A percentile compares a stretch with the other conserved stretches of the same genome.
These are phyloP conservation scores for Drosophila nikananu DNA, from an alignment of 1,140 invertebrate species.

Conservation along the genomic window DNA sequence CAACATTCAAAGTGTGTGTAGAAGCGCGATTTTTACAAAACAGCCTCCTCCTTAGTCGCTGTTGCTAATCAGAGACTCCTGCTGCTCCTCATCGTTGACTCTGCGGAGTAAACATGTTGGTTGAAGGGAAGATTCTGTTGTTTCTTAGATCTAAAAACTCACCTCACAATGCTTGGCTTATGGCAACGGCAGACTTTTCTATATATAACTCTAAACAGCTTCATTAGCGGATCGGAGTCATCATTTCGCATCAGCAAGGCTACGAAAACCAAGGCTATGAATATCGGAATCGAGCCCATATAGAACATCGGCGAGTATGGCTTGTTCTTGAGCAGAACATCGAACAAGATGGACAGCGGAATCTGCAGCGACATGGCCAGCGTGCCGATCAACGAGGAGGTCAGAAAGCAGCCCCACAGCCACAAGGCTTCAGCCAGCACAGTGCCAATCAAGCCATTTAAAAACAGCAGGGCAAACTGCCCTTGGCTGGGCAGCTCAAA, in stretches of 20 bases:
- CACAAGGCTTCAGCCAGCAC: conserved; percentile 94
- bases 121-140: background rate
- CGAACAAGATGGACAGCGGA: conserved; percentile 93
- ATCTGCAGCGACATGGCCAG: conserved; percentile 93
- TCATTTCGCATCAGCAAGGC: conserved; percentile 92
- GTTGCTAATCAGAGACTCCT: conserved; percentile 90
- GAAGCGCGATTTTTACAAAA: conserved; percentile 69
- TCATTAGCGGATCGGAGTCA: conserved; percentile 93
- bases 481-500: conserved; percentile 93
- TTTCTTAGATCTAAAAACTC: conserved; percentile 14
- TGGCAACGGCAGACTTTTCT: conserved; percentile 87
- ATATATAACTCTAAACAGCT: conserved; percentile 88
- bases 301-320: conserved; percentile 92
- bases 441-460: conserved; percentile 95
- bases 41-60: conserved; percentile 57
- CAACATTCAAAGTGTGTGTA: conserved; percentile 56
- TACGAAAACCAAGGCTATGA: conserved; percentile 91
- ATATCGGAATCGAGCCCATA: conserved; percentile 91
- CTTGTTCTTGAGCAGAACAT: conserved; percentile 91
- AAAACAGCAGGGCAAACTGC: conserved; percentile 91
- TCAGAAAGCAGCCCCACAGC: conserved; percentile 96
- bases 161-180: conserved; percentile 86
- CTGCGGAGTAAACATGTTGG: conserved; percentile 81
- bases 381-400: conserved; percentile 94
- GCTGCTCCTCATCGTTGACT: conserved; percentile 90